phyloP scores from a whole-genome alignment of 2,113 vertebrate species.

The Scolopax mira region DNA sequence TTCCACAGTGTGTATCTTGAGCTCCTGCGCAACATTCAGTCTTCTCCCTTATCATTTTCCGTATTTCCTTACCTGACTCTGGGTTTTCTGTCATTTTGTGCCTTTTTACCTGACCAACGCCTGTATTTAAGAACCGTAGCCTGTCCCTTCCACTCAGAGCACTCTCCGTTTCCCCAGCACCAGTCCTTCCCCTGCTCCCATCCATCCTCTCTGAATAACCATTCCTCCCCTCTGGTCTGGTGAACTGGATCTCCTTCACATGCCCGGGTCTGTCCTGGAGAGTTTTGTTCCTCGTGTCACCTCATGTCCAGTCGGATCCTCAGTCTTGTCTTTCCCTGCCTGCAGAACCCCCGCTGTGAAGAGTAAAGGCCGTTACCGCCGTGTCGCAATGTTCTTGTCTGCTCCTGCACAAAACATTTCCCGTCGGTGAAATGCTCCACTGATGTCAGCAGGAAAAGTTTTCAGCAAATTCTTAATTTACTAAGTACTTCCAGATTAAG shows the following conservation, averaged over 20 bases:
- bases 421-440: not conserved
- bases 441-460: conserved; percentile 40
- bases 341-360: not conserved
- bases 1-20: not conserved
- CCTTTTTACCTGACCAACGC: not conserved
- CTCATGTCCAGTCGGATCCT: not conserved
- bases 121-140: not conserved
- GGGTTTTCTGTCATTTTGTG: not conserved
- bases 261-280: not conserved
- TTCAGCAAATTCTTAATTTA: conserved; percentile 21
- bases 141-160: not conserved
- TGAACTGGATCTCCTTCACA: not conserved
- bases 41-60: not conserved
- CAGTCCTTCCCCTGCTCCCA: not conserved
- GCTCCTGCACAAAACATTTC: not conserved
- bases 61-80: not conserved
- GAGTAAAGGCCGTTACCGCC: not conserved
- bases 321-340: not conserved
- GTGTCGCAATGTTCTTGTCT: not conserved
- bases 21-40: not conserved
- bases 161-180: not conserved
- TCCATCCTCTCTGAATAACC: not conserved
- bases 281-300: not conserved
- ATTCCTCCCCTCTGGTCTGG: not conserved
- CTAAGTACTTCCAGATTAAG: not conserved